Conservation (phyloP, 2,113 vertebrate species). For the Trematocara stigmaticum region DNA sequence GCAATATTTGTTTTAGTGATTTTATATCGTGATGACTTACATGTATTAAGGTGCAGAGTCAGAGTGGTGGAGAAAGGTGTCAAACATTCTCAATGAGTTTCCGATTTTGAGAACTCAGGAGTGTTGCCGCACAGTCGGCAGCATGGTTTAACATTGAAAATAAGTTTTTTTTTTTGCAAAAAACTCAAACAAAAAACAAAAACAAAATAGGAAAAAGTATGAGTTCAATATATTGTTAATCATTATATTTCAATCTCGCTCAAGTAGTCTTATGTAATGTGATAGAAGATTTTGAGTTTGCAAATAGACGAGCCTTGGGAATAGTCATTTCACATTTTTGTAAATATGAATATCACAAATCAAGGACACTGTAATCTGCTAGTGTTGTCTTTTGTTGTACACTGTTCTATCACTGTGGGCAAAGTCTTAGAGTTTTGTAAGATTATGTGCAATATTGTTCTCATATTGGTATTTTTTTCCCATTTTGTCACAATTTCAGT, state of each 20-base stretch:
- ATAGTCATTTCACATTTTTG: conserved; percentile 56
- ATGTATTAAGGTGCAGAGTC: conserved; percentile 42
- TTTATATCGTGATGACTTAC: conserved; percentile 64
- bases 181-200: background rate
- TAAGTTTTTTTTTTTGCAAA: conserved; percentile 52
- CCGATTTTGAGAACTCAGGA: background rate
- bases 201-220: conserved; percentile 33
- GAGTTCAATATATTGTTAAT: conserved; percentile 62
- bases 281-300: conserved; percentile 50
- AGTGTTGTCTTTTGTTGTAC: conserved; percentile 67
- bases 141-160: conserved; percentile 41
- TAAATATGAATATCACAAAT: conserved; percentile 64
- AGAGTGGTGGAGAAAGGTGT: background rate
- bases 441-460: conserved; percentile 73
- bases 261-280: conserved; percentile 59
- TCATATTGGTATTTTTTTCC: conserved; percentile 3
- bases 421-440: conserved; percentile 64
- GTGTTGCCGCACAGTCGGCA: background rate
- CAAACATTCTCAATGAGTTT: background rate
- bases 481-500: background rate
- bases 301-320: conserved; percentile 41
- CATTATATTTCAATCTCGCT: conserved; percentile 68
- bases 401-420: conserved; percentile 72
- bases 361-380: conserved; percentile 63
- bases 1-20: conserved; percentile 72